Base-by-base conservation (phyloP, 1,140 invertebrate genomes). In the Dendrolimus kikuchii region DNA sequence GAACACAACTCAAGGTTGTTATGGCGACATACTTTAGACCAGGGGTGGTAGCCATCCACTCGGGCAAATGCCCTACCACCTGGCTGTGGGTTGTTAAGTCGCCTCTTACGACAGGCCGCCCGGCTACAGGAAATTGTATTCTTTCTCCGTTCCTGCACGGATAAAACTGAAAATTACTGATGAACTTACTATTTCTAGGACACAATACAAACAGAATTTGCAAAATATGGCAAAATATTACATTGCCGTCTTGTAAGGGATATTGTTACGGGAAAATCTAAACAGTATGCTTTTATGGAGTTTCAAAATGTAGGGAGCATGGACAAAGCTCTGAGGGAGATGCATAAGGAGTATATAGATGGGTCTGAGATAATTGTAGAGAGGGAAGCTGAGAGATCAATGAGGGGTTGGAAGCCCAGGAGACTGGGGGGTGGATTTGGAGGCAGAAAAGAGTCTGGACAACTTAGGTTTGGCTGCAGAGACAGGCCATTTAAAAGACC, bases 261-360 rank as follows among this genome's bases (percentile, higher is more conserved):
- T 67, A 89, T 96, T 51, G 92, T 97, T 0, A 97, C 95, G 5
- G 95, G 95, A 0, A 89, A 91, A 60, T 94, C 95, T 1, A 92
- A 93, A 77, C 90, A 94, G 46, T 98, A 97, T 85, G 95, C 92
- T 5, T 97, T 98, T 87, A 88, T 97, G 7, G 95, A 97, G 82
- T 96, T 91, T 89, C 90, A 91, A 61, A 69, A 51, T 9, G 49
- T 89, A 62, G 84, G 87, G 7, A 88, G 90, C 57, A 92, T 93
- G 38, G 80, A 89, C 46, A 87, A 86, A 58, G 94, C 93, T 5
- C 84, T 91, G 40, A 85, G 84, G 51, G 79, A 91, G 46, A 89
- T 90, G 49, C 80, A 89, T 51, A 88, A 88, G 72, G 87, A 89
- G 53, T 84, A 81, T 43, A 74, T 93, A 37, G 90, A 91, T 67